Percentiles rank a stretch among this genome's conserved stretches.
These are phyloP conservation scores for Prochilodus magdalenae DNA, from an alignment of 2,113 vertebrate species.

Conservation along the genomic window DNA sequence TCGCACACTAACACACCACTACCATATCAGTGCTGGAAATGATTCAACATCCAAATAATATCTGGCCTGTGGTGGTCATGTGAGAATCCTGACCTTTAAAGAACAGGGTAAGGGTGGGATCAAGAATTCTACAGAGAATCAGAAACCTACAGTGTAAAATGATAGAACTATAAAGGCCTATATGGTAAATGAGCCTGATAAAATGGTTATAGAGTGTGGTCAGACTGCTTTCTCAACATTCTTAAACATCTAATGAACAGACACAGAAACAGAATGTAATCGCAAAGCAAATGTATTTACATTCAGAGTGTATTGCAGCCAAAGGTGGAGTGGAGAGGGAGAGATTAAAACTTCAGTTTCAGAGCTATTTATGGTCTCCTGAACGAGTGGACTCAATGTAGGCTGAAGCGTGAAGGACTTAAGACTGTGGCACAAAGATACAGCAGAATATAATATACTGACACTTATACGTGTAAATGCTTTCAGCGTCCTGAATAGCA, in stretches of 20 bases:
- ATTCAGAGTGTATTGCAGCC: background rate
- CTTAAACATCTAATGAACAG: background rate
- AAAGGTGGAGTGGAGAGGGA: background rate
- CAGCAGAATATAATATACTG: constrained; percentile 1
- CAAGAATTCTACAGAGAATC: too few species aligned
- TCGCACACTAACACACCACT: too few species aligned
- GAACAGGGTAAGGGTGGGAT: too few species aligned
- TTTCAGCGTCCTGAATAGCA: background rate
- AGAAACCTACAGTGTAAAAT: too few species aligned
- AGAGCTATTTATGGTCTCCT: constrained; percentile 4
- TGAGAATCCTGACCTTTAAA: too few species aligned
- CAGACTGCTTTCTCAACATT: background rate
- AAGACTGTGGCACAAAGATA: background rate
- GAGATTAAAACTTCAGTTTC: background rate
- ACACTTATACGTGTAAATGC: background rate
- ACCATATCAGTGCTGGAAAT: too few species aligned
- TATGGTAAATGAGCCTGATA: too few species aligned
- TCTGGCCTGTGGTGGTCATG: too few species aligned
- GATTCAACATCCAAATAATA: too few species aligned
- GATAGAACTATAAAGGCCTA: too few species aligned
- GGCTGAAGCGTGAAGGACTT: constrained; percentile 6
- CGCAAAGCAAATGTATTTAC: background rate
- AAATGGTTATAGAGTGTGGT: too few species aligned
- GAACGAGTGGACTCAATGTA: background rate
- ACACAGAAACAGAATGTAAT: background rate